These are phyloP conservation scores for Acanthosepion pharaonis DNA, from an alignment of 2,888 invertebrate genomes.

Conservation along the genomic window DNA sequence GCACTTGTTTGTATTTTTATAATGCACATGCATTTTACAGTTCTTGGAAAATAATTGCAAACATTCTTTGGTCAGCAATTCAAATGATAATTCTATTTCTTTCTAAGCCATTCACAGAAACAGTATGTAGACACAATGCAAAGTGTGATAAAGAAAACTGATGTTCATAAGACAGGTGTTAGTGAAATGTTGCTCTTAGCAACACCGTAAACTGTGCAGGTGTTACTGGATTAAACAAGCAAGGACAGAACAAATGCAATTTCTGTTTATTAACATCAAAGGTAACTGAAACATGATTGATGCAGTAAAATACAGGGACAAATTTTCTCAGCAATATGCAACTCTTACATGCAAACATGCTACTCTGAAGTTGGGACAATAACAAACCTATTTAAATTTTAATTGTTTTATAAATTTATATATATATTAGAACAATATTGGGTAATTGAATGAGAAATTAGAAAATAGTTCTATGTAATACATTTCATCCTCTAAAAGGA, in stretches of 20 bases:
- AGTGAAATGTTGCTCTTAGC: not conserved
- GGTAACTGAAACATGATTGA: not conserved
- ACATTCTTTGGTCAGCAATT: not conserved
- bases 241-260: not conserved
- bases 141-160: not conserved
- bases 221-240: not conserved
- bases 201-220: not conserved
- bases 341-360: constrained; percentile 15
- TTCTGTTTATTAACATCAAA: not conserved
- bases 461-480: too few species aligned
- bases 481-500: too few species aligned
- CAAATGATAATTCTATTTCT: not conserved
- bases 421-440: too few species aligned
- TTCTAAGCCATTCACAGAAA: not conserved
- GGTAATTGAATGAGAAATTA: too few species aligned
- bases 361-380: not conserved
- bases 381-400: not conserved
- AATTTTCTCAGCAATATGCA: not conserved
- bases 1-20: not conserved
- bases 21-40: not conserved
- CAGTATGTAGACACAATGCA: not conserved
- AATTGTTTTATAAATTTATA: too few species aligned
- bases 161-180: not conserved
- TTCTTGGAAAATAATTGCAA: not conserved
- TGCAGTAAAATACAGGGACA: not conserved